phyloP scores from a whole-genome alignment of 2,113 vertebrate species.

The Spea multiplicata region DNA sequence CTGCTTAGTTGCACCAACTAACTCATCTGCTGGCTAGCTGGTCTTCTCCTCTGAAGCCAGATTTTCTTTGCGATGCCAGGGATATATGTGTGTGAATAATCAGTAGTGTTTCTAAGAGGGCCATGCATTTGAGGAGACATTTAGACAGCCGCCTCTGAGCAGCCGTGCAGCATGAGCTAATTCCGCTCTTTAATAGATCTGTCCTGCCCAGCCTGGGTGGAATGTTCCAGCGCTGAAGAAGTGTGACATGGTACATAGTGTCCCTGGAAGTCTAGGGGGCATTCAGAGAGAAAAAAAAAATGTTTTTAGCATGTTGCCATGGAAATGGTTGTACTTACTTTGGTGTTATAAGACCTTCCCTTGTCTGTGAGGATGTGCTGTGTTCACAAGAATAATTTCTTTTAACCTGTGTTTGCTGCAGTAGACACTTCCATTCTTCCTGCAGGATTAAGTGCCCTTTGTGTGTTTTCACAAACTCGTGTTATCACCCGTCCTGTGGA shows the following conservation, averaged over 20 bases:
- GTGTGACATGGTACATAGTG: constrained; percentile 11
- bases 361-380: neutral
- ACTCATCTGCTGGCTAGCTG: too few species aligned
- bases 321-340: constrained; percentile 6
- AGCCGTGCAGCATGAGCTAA: neutral
- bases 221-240: neutral
- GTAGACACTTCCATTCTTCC: neutral
- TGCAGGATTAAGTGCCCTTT: too few species aligned
- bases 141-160: neutral
- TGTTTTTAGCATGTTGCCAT: neutral
- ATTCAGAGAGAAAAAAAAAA: neutral
- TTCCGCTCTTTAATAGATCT: neutral
- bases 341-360: neutral
- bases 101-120: neutral
- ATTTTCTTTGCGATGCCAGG: too few species aligned
- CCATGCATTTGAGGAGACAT: neutral
- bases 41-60: too few species aligned
- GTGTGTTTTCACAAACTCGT: too few species aligned
- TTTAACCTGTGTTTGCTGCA: neutral
- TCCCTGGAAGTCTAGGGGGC: neutral
- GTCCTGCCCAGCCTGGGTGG: neutral
- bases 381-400: neutral
- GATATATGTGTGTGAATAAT: too few species aligned
- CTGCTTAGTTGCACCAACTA: too few species aligned
- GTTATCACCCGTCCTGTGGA: neutral